Evolutionary conservation across 2,888 invertebrate species (phyloP), one percentile per base, ranked within the genome.

Genomic region (Vanessa cardui): DNA sequence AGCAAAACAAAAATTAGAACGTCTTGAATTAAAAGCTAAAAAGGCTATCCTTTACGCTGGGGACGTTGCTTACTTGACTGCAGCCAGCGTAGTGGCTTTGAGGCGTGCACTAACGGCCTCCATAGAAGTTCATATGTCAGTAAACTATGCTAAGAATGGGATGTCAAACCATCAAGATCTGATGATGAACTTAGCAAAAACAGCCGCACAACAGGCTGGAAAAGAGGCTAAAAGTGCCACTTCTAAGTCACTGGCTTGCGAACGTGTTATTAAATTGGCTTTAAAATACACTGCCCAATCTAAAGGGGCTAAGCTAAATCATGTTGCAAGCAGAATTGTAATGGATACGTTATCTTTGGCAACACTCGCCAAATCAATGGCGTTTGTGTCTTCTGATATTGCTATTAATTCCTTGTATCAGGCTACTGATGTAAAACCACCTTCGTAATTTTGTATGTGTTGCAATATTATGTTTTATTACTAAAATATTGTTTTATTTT

Each of bases 131-230:
- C 85, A 89, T 70, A 92, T 92, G 92, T 91, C 92, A 12, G 89
- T 92, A 0, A 85, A 79, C 64, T 89, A 86, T 68, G 92, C 92
- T 20, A 90, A 88, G 72, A 90, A 86, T 71, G 91, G 91, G 6
- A 89, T 91, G 91, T 85, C 89, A 1, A 90, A 90, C 75, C 91
- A 92, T 70, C 90, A 90, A 74, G 91, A 92, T 56, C 75, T 92
- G 63, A 92, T 92, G 92, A 91, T 91, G 92, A 92, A 91, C 78
- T 82, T 92, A 64, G 92, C 92, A 0, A 92, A 89, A 70, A 91
- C 92, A 7, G 92, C 92, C 18, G 92, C 92, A 7, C 92, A 92
- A 71, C 92, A 92, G 78, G 92, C 92, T 39, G 92, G 92, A 0
- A 92, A 92, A 77, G 92, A 92, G 76, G 92, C 92, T 16, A 92